Evolutionary conservation across 2,888 invertebrate species (phyloP).

Genomic region (Melieria picta): DNA sequence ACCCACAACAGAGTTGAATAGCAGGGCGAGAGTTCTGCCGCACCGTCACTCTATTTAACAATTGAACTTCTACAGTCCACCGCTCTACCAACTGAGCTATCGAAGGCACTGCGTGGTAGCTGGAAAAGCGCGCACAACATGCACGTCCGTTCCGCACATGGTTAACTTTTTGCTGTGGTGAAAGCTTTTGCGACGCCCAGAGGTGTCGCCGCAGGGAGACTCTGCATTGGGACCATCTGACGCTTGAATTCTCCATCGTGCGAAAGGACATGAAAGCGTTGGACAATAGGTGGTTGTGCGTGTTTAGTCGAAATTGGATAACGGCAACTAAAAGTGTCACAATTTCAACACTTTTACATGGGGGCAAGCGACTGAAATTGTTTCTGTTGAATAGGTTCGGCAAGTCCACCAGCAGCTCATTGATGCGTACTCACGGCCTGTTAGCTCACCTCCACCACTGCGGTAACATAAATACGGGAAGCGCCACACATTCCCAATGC

Average conservation of each 20-base stretch:
- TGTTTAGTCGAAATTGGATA: no score
- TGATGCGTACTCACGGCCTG: not conserved
- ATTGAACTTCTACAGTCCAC: slow-evolving; percentile 46
- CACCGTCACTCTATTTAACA: slow-evolving; percentile 24
- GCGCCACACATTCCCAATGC: slow-evolving; percentile 87
- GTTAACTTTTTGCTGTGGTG: no score
- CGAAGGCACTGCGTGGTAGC: slow-evolving; percentile 41
- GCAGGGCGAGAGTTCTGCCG: not conserved
- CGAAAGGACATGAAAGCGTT: no score
- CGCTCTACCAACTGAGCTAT: slow-evolving; percentile 53
- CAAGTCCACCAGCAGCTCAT: not conserved
- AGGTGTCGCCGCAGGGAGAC: no score
- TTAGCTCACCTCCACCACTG: slow-evolving; percentile 78
- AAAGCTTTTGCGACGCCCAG: no score
- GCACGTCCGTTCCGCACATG: no score
- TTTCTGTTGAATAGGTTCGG: not conserved
- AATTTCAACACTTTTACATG: not conserved
- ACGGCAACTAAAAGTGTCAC: no score
- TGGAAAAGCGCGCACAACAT: not conserved
- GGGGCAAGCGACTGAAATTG: not conserved
- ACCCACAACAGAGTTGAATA: not conserved
- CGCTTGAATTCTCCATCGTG: no score
- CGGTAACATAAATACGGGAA: slow-evolving; percentile 88
- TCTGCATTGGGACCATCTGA: no score
- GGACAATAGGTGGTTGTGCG: no score